Percentiles rank a stretch among this genome's conserved stretches.
phyloP scores from a whole-genome alignment of 1,140 invertebrate species.

The Drosophila orena region DNA sequence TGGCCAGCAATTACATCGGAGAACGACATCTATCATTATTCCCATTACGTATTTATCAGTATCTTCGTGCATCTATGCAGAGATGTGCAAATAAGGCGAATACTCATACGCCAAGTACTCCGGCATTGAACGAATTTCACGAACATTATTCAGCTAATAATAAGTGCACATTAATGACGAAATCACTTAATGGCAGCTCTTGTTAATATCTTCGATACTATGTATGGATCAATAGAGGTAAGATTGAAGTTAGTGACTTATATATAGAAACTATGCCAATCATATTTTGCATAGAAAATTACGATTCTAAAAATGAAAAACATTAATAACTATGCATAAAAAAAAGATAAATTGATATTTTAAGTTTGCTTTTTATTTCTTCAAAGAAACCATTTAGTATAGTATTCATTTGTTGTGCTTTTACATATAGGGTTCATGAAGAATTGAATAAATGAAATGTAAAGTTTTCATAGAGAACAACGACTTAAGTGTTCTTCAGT shows the following conservation, averaged over 20 bases:
- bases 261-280: no score
- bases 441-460: not conserved
- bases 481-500: not conserved
- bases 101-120: slow-evolving; percentile 19
- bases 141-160: slow-evolving; percentile 33
- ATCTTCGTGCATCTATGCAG: slow-evolving; percentile 41
- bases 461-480: not conserved
- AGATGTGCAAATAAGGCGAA: slow-evolving; percentile 54
- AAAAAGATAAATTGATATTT: no score
- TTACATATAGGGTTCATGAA: not conserved
- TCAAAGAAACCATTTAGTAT: no score
- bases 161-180: slow-evolving; percentile 29
- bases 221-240: not conserved
- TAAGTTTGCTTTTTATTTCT: no score
- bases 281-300: no score
- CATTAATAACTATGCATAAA: no score
- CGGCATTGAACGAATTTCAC: slow-evolving; percentile 45
- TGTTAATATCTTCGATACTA: not conserved
- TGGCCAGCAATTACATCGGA: slow-evolving; percentile 63
- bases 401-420: not conserved
- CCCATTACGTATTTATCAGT: slow-evolving; percentile 42
- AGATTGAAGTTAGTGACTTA: no score
- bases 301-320: no score
- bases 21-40: slow-evolving; percentile 58
- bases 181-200: slow-evolving; percentile 18